phyloP scores from a whole-genome alignment of 2,797 vertebrate species.

The Hylomyscus alleni region DNA sequence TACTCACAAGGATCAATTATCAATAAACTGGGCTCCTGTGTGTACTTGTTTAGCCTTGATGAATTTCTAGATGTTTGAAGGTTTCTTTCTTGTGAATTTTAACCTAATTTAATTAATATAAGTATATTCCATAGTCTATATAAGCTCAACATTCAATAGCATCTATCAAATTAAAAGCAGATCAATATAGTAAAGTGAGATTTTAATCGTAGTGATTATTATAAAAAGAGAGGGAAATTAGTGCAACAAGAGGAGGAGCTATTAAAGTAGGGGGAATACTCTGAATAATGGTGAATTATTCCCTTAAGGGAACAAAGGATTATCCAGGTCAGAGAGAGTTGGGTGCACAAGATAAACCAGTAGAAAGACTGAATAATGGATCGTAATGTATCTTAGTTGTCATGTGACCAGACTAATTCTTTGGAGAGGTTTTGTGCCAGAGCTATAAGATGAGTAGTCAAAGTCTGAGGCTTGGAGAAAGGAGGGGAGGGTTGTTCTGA shows the following conservation, averaged over 20 bases:
- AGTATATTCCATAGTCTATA: not conserved
- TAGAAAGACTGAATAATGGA: not conserved
- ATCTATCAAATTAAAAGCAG: not conserved
- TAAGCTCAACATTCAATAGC: not conserved
- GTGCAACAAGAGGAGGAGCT: not conserved
- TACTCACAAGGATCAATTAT: not conserved
- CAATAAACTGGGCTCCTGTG: not conserved
- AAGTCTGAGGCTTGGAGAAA: not conserved
- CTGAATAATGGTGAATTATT: not conserved
- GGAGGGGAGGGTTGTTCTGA: not conserved
- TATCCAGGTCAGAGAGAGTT: not conserved
- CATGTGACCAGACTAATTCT: not conserved
- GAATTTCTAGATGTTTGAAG: not conserved
- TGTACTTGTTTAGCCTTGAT: not conserved
- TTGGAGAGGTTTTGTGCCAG: not conserved
- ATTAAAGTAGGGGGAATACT: not conserved
- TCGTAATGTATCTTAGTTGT: not conserved
- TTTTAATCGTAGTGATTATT: not conserved
- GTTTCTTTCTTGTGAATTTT: not conserved
- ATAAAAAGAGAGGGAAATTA: not conserved
- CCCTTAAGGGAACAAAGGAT: not conserved
- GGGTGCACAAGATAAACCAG: not conserved
- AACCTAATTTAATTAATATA: not conserved
- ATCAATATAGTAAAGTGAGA: not conserved
- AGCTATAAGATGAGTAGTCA: not conserved